Base-by-base conservation (phyloP, 1,140 invertebrate genomes). In the Leptoteleia sp. region DNA sequence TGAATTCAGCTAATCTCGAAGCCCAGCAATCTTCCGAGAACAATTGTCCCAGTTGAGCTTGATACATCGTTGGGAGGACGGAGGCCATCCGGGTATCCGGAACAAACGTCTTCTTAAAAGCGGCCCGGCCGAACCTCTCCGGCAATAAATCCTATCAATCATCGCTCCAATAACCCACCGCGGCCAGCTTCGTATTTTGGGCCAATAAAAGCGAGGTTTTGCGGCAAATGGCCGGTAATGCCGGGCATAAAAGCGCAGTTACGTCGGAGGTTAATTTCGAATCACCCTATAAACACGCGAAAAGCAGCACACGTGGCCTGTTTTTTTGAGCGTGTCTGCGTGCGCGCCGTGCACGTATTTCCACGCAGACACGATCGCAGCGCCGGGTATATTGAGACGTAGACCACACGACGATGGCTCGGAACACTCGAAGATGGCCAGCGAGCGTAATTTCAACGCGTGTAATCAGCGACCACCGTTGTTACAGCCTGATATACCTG, bases 401-500 rank as follows among this genome's bases (percentile, higher is more conserved):
- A 84, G 81, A 85, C 81, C 79, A 79, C 83, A 85, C 80, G 82
- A 83, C 72, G 82, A 65, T 67, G 72, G 50, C 42, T 61, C 65
- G 33, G 27, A 54, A 79, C 37, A 54, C 37, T 62, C 64, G 71
- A 71, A 57, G 80, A 78, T 75, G 59, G 68, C 61, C 67, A n/a
- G n/a, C n/a, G n/a, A 78, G 29, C 61, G 83, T 83, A 84, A 84
- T 84, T 86, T 86, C 80, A 79, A 82, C 80, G 76, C 80, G 78
- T 84, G 82, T 84, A 85, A 85, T 85, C 83, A 85, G 82, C 83
- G 76, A 81, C 76, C 81, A 83, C 80, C 75, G 79, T 80, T 82
- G 79, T 81, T 80, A 80, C 78, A 68, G 68, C 55, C 64, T 67
- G 80, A 76, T 81, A 79, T 81, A 81, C 79, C 79, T 76, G 75